Base-by-base conservation (phyloP, 2,888 invertebrate genomes). In the Patella depressa region DNA sequence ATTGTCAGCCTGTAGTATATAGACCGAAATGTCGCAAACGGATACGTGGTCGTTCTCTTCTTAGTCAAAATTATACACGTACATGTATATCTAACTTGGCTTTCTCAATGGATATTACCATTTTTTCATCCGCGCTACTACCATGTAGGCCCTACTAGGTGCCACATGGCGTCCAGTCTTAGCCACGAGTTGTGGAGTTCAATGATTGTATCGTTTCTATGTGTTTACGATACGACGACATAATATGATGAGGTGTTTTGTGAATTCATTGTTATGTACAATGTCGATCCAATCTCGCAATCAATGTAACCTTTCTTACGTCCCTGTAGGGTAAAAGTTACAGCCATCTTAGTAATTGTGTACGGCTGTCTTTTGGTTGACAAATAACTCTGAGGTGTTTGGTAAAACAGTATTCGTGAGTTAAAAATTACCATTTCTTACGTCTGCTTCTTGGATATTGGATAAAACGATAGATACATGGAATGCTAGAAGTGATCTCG, bases 161-260 rank as follows among this genome's bases (percentile, higher is more conserved):
- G 53, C 87, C 87, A 71, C 86, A 87, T 14, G 87, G 87, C 24
- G 85, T 86, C 87, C 87, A 87, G 55, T 87, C 86, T 11, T 85
- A 71, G 19, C 84, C 84, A 72, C 83, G 81, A 0, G 87, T 85
- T 11, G 87, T 83, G 19, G 84, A 80, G 24, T 85, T 85, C 15
- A 87, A 80, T 5, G 85, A 74, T 45, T 86, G 83, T 5, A 81
- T 80, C 59, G 15, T 78, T 65, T 73, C 84, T 80, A 34, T 79
- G 79, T 19, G 76, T 57, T 73, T 82, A 84, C 11, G 78, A 78
- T 70, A 84, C 76, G 14, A 71, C 73, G 14, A 85, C 73, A 24
- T 24, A 24, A 12, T 79, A 54, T 2, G 76, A 74, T 53, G 80
- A 34, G 17, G 55, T 65, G 53, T 54, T 70, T 57, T 17, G 59